phyloP scores from a whole-genome alignment of 1,140 invertebrate genomes.

The Leptoteleia sp. region DNA sequence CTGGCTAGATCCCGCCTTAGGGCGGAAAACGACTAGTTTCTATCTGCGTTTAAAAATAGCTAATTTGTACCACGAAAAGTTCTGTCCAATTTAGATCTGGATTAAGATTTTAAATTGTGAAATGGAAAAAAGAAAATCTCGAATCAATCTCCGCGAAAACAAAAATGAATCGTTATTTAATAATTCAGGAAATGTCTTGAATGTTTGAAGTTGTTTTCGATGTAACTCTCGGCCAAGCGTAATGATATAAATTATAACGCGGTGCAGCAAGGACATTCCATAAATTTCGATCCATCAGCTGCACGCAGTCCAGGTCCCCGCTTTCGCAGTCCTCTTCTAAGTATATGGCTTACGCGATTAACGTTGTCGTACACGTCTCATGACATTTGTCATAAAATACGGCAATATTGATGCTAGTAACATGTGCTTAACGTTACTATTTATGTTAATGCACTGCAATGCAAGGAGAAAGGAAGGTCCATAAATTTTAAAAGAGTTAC shows the following conservation, averaged over 20 bases:
- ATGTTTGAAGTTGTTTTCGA: conserved; percentile 40
- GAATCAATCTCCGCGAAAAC: not conserved
- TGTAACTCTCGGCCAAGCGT: conserved; percentile 2
- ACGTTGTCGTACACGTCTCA: conserved; percentile 36
- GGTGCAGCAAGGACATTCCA: conserved; percentile 42
- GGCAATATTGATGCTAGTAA: too few species aligned
- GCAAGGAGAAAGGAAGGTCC: too few species aligned
- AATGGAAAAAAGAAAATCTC: too few species aligned
- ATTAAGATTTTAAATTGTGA: too few species aligned
- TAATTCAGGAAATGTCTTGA: conserved; percentile 10
- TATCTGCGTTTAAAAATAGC: too few species aligned
- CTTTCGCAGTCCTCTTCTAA: conserved; percentile 38
- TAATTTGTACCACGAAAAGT: too few species aligned
- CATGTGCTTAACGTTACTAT: too few species aligned
- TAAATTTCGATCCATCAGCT: conserved; percentile 64
- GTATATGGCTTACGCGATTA: conserved; percentile 43
- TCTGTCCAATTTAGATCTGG: too few species aligned
- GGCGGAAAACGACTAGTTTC: too few species aligned
- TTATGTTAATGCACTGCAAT: too few species aligned
- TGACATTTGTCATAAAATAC: conserved; percentile 54
- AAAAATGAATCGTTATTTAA: not conserved
- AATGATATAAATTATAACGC: conserved; percentile 49
- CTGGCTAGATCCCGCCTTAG: too few species aligned
- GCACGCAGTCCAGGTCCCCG: conserved; percentile 42
- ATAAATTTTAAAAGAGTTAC: too few species aligned